These are phyloP conservation scores for Pocillopora verrucosa DNA, from an alignment of 64 coral and sea anemone genomes.

Conservation along the genomic window DNA sequence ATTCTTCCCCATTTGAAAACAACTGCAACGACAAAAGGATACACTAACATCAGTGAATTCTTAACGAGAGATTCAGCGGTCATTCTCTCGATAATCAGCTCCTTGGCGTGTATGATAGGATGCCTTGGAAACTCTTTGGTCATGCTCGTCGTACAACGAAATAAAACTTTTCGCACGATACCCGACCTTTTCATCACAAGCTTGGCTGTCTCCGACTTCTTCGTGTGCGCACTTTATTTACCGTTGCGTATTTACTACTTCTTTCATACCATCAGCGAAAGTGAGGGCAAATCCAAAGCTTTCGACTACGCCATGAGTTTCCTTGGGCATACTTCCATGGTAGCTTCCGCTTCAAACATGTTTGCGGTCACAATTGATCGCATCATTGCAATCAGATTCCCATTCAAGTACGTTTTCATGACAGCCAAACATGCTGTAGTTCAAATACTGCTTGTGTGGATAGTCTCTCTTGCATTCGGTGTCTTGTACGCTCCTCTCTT, in stretches of 20 bases:
- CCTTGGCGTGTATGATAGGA: neutral
- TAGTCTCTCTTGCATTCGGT: constrained; percentile 7
- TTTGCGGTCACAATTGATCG: constrained; percentile 36
- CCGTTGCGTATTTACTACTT: neutral
- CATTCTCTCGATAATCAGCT: neutral
- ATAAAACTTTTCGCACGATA: neutral
- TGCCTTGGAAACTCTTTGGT: constrained; percentile 15
- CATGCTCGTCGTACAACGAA: neutral
- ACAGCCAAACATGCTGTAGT: neutral
- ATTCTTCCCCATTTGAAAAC: neutral
- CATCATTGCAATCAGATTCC: constrained; percentile 28
- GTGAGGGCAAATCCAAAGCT: neutral
- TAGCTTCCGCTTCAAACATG: constrained; percentile 33
- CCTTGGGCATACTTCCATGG: constrained; percentile 15
- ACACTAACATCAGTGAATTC: neutral
- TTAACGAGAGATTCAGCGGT: neutral
- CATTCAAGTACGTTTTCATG: constrained; percentile 18
- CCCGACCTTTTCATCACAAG: constrained; percentile 28
- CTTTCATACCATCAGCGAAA: neutral
- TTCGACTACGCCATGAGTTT: neutral
- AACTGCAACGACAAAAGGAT: neutral
- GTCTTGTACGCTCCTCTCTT: neutral
- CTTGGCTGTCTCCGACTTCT: neutral
- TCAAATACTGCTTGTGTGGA: neutral
- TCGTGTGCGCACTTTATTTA: neutral